Evolutionary conservation across 2,113 vertebrate genomes (phyloP), one percentile per base, ranked within the genome.

Genomic region (Sitta europaea): DNA sequence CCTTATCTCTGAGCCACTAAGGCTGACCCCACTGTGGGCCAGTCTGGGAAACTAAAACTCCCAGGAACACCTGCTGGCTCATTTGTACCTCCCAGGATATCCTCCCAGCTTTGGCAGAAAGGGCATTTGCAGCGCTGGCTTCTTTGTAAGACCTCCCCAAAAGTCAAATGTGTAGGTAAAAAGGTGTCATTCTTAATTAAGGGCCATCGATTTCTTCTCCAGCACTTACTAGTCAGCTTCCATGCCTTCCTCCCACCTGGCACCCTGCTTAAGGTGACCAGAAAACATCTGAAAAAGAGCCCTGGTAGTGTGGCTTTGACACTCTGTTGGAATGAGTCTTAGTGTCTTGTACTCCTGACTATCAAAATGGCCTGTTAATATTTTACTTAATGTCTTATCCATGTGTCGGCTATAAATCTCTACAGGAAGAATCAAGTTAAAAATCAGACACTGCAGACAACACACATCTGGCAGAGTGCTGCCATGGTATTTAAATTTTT

Each of bases 271-370:
- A 53, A 59, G 11, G n/a, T 47, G 19, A 40, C 19, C 82, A 62
- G 54, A 4, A 61, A 85, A 27, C 2, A 15, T 19, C 27, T n/a
- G 33, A 67, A 59, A 71, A 80, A 71, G 19, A 25, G 31, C 12
- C 13, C 33, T 0, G 0, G 3, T 20, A 23, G 3, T 33, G 24
- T 7, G 5, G n/a, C 11, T 71, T 54, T 86, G 54, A 8, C 0
- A 1, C 16, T 82, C 14, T 74, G 23, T 29, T 6, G 5, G 14
- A 14, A 40, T 51, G 21, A 33, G 16, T 8, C 21, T 80, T 53
- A 58, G 25, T 66, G 16, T 73, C 38, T 68, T 53, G 21, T 40
- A 42, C 10, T 54, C 43, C 43, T 1, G 0, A 16, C 42, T 84
- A 38, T 59, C 25, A 45, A 83, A 80, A 70, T 42, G 23, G 20